Base-by-base conservation (phyloP, 92 coral and sea anemone species). In the Pocillopora grandis region DNA sequence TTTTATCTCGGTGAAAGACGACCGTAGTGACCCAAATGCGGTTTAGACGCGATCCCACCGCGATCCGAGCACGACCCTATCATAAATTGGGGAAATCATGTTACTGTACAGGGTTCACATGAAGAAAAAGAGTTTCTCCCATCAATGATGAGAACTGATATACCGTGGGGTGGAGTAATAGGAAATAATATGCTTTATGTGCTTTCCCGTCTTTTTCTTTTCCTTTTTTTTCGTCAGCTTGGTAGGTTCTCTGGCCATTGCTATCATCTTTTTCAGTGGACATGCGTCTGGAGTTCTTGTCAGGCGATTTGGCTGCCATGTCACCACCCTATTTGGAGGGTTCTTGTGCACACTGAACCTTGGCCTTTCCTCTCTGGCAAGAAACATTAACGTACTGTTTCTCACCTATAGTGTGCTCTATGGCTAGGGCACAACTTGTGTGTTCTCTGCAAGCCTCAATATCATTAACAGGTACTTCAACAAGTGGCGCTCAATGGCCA, bases 171-270 rank as follows among this genome's bases (percentile, higher is more conserved):
- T 42, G 49, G 49, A 42, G 7, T 42, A 6, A 42, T 42, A 3
- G 49, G 49, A 42, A 42, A 42, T 42, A 42, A 42, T 42, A 3
- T 42, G 49, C 49, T 42, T 42, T 42, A 42, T 42, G 0, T 42
- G 49, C 49, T 42, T 42, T 42, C 49, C n/a, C 12, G 27, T 66
- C 27, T 14, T 76, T 27, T n/a, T 12, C 1, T 66, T 66, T n/a
- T 4, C 1, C 17, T 12, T 76, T 18, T 85, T 48, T 42, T 37
- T 72, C 57, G 83, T n/a, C 78, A 92, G 93, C 93, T 62, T 90
- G 92, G 89, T 90, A 35, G 95, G 95, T n/a, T 92, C 95, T 21
- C 79, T 87, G 42, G 77, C 90, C 64, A 59, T 69, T 18, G 80
- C 86, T 10, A 75, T 92, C 48, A 71, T 82, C 58, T 86, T 89